Conservation (phyloP, 2,113 vertebrate genomes). For the Macaca mulatta region DNA sequence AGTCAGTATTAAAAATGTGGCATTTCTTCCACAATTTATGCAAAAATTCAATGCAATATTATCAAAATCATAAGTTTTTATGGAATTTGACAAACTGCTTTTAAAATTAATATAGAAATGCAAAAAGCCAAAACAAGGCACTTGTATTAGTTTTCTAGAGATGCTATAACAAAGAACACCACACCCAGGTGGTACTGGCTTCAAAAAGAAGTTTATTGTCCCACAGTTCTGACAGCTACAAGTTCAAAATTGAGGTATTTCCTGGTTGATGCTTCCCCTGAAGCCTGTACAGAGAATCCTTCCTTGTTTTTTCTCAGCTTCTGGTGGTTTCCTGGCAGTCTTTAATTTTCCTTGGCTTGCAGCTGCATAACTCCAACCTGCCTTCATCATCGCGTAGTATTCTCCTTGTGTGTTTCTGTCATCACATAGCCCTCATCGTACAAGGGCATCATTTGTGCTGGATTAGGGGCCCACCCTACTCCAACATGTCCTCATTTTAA, state of each 20-base stretch:
- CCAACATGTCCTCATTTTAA: neutral
- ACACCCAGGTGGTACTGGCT: neutral
- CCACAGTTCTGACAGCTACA: neutral
- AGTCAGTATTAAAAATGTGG: neutral
- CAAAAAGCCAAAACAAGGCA: neutral
- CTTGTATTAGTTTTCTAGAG: neutral
- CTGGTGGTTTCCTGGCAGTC: neutral
- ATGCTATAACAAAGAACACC: neutral
- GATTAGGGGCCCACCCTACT: neutral
- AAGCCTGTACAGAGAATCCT: neutral
- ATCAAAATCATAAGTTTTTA: neutral
- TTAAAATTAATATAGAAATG: neutral
- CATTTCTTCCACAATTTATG: neutral
- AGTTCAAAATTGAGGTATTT: neutral
- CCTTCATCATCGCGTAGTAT: neutral
- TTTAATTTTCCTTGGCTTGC: neutral
- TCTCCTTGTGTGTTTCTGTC: neutral
- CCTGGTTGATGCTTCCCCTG: neutral
- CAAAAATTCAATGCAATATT: neutral
- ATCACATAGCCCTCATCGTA: neutral
- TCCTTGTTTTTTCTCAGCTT: neutral
- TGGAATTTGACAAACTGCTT: neutral
- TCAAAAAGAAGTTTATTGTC: neutral
- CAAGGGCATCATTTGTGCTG: neutral
- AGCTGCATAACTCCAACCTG: neutral